Conservation (phyloP, 1,140 invertebrate genomes). For the Bicyclus anynana region DNA sequence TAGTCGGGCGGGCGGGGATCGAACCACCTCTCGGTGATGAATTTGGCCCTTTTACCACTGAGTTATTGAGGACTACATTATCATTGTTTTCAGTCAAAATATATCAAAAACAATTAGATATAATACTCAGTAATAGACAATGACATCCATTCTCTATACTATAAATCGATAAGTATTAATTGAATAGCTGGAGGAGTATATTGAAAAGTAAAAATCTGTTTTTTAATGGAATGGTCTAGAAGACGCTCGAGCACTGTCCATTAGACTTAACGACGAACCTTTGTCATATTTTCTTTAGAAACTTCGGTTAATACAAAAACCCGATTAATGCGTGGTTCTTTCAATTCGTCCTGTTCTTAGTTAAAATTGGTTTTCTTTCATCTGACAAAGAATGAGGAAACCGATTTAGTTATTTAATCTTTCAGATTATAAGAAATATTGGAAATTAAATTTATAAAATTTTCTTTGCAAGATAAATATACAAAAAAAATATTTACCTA, state of each 20-base stretch:
- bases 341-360: not conserved
- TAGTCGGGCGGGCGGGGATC: no score
- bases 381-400: not conserved
- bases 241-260: slow-evolving; percentile 36
- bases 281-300: slow-evolving; percentile 54
- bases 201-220: slow-evolving; percentile 36
- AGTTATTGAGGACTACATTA: no score
- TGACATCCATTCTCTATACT: no score
- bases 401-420: not conserved
- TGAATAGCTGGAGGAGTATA: slow-evolving; percentile 27
- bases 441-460: no score
- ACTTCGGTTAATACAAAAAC: slow-evolving; percentile 16
- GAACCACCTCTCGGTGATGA: no score
- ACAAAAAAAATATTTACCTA: no score
- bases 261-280: slow-evolving; percentile 48
- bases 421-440: no score
- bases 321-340: not conserved
- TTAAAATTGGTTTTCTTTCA: not conserved
- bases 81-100: no score
- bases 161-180: not conserved
- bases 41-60: no score
- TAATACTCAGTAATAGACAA: no score
- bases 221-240: slow-evolving; percentile 51
- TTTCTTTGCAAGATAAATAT: no score
- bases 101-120: no score